These are phyloP conservation scores for Podotricha telesiphe DNA, from an alignment of 2,888 invertebrate species.

Conservation along the genomic window DNA sequence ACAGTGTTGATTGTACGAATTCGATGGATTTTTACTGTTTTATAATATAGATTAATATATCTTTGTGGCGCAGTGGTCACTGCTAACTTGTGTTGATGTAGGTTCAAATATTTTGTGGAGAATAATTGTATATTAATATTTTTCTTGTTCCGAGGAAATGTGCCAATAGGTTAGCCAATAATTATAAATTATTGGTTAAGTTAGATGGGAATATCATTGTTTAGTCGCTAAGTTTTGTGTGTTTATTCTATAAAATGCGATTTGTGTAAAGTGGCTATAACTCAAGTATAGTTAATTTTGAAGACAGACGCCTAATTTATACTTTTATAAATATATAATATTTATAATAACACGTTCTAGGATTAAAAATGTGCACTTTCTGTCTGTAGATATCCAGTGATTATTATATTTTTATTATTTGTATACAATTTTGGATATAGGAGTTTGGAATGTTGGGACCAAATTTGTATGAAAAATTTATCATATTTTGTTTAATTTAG, in stretches of 20 bases:
- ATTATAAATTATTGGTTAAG: too few species aligned
- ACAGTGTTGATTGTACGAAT: background rate
- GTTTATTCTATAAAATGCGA: too few species aligned
- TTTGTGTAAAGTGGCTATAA: background rate
- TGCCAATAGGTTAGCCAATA: too few species aligned
- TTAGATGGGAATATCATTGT: too few species aligned
- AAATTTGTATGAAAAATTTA: background rate
- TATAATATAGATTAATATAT: background rate
- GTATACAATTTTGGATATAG: background rate
- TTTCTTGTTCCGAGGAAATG: too few species aligned
- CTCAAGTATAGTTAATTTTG: background rate
- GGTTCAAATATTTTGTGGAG: background rate
- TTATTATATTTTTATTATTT: background rate
- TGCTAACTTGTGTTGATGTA: background rate
- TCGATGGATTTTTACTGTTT: background rate
- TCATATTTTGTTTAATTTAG: background rate
- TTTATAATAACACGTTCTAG: too few species aligned
- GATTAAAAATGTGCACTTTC: too few species aligned
- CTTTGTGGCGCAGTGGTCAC: background rate
- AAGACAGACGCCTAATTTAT: too few species aligned
- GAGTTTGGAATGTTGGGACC: conserved; percentile 7
- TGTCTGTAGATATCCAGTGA: background rate
- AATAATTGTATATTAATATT: too few species aligned
- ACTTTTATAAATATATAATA: too few species aligned
- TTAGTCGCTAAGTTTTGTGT: too few species aligned